phyloP scores from a whole-genome alignment of 2,888 invertebrate species.

The Cephalotes varians region DNA sequence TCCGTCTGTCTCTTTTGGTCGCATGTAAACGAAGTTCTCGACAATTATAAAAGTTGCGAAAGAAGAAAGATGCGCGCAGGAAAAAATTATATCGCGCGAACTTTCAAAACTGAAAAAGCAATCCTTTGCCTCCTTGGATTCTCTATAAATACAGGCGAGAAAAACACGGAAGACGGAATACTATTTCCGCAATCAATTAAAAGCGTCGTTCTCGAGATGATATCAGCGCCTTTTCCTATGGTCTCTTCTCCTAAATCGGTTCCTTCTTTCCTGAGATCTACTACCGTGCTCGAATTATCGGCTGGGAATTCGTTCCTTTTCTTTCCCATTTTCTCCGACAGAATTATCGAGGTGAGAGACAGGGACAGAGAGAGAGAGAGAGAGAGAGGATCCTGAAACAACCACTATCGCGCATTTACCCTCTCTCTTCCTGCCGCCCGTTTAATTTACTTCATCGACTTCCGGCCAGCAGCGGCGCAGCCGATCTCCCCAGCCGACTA shows the following conservation, averaged over 20 bases:
- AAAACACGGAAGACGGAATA: not conserved
- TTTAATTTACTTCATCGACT: slow-evolving; percentile 71
- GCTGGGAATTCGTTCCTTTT: slow-evolving; percentile 53
- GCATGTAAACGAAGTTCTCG: slow-evolving; percentile 37
- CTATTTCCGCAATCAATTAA: slow-evolving; percentile 46
- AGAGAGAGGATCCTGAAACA: not conserved
- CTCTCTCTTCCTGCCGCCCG: slow-evolving; percentile 62
- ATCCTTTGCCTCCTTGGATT: not conserved
- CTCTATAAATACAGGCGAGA: not conserved
- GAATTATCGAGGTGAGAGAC: slow-evolving; percentile 32
- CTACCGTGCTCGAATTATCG: slow-evolving; percentile 65
- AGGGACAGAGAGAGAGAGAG: not conserved
- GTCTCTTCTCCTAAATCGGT: not conserved
- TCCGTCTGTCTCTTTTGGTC: not conserved
- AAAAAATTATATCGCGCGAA: slow-evolving; percentile 9
- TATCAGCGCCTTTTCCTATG: slow-evolving; percentile 42
- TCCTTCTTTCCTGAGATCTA: slow-evolving; percentile 11
- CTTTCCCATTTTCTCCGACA: slow-evolving; percentile 43
- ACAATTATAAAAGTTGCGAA: slow-evolving; percentile 32
- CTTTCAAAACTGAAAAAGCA: slow-evolving; percentile 3
- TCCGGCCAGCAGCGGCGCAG: slow-evolving; percentile 48
- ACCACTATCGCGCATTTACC: slow-evolving; percentile 30
- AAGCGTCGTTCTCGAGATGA: slow-evolving; percentile 51
- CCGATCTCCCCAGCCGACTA: slow-evolving; percentile 54
- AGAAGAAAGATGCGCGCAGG: not conserved